Evolutionary conservation across 2,113 vertebrate genomes (phyloP).

Genomic region (Trinectes maculatus): DNA sequence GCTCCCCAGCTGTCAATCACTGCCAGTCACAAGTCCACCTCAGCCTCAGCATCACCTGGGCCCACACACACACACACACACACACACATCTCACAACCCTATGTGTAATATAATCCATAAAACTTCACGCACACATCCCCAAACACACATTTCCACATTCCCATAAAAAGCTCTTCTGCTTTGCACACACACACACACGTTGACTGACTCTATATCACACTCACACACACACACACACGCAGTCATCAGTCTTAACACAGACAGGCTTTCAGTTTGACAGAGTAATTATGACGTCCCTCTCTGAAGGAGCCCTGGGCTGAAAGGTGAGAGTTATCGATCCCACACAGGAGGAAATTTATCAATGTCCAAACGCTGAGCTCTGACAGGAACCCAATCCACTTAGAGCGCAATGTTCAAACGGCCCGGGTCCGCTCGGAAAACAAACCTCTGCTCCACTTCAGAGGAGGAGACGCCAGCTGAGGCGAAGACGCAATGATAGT

Average conservation of each 20-base stretch:
- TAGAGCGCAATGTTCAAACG: constrained; percentile 70
- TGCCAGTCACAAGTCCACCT: constrained; percentile 63
- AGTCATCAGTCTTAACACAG: constrained; percentile 68
- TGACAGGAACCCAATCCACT: constrained; percentile 83
- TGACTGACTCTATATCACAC: constrained; percentile 26
- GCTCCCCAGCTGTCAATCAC: constrained; percentile 86
- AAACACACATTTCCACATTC: constrained; percentile 34
- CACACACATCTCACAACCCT: constrained; percentile 11
- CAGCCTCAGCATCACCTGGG: constrained; percentile 78
- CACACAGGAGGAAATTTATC: constrained; percentile 93
- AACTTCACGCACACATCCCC: constrained; percentile 42
- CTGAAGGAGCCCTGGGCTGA: constrained; percentile 80
- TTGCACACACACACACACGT: constrained; percentile 11
- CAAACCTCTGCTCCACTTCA: not conserved
- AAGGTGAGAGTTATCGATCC: constrained; percentile 92
- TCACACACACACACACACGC: constrained; percentile 30
- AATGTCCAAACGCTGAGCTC: constrained; percentile 87
- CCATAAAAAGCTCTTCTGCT: constrained; percentile 19
- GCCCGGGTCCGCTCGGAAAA: constrained; percentile 36
- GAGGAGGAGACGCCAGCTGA: not conserved
- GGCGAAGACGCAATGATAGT: no score
- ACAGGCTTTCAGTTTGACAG: constrained; percentile 89
- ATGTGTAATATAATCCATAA: constrained; percentile 62
- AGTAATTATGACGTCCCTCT: constrained; percentile 92
- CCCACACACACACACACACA: constrained; percentile 45